These are phyloP conservation scores for Erithacus rubecula DNA, from an alignment of 2,797 vertebrate species.

Conservation along the genomic window DNA sequence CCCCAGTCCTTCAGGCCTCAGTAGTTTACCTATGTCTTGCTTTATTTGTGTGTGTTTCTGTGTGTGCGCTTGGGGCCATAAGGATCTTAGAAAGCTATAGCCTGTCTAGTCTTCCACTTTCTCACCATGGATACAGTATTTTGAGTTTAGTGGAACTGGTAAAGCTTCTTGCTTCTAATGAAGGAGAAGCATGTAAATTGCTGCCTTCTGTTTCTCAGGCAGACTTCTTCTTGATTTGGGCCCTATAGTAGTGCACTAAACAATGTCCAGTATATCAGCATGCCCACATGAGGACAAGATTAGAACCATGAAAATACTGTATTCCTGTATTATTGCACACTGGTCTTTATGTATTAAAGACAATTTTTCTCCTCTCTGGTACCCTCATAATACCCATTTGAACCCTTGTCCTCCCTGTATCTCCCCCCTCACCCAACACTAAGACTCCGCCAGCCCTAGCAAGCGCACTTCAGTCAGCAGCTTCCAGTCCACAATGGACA, in stretches of 20 bases:
- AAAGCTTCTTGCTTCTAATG: constrained; percentile 32
- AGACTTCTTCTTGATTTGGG: neutral
- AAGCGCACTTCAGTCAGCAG: constrained; percentile 99
- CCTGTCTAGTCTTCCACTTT: neutral
- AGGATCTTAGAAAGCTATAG: constrained; percentile 27
- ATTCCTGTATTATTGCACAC: constrained; percentile 76
- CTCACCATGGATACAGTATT: constrained; percentile 61
- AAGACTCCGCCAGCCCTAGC: constrained; percentile 95
- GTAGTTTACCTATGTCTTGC: constrained; percentile 9
- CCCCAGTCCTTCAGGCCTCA: neutral
- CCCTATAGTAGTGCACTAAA: neutral
- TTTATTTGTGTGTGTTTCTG: neutral
- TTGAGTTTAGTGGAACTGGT: constrained; percentile 23
- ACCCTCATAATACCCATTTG: constrained; percentile 74
- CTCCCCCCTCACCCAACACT: constrained; percentile 66
- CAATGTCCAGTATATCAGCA: neutral
- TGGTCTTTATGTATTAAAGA: constrained; percentile 76
- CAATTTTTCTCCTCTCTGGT: constrained; percentile 75
- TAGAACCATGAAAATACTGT: constrained; percentile 67
- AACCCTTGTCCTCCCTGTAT: constrained; percentile 78
- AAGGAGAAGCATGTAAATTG: constrained; percentile 49
- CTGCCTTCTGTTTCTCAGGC: neutral
- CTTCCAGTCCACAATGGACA: constrained; percentile 97
- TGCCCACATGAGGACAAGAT: neutral
- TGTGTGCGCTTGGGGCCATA: neutral